Evolutionary conservation across 2,888 invertebrate genomes (phyloP).

Genomic region (Parnassius smintheus): DNA sequence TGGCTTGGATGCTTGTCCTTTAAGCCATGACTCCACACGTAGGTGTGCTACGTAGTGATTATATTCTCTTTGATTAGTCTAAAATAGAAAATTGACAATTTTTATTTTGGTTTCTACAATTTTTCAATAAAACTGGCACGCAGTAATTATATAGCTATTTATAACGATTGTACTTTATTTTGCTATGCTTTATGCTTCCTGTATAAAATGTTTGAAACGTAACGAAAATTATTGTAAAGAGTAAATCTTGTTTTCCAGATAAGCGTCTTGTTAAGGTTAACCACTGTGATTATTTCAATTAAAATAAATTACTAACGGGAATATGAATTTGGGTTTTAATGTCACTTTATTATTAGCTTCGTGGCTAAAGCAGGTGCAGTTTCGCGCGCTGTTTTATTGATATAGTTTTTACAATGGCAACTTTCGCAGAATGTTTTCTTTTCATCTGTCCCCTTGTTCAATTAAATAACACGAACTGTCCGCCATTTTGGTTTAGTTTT

Average conservation of each 20-base stretch:
- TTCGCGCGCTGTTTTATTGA: conserved; percentile 9
- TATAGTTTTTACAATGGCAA: conserved; percentile 18
- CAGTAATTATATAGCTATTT: too few relatives aligned
- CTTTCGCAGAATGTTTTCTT: conserved; percentile 25
- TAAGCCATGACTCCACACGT: too few relatives aligned
- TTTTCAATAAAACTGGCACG: too few relatives aligned
- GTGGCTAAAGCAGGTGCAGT: conserved; percentile 13
- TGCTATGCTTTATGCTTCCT: too few relatives aligned
- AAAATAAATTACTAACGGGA: conserved; percentile 26
- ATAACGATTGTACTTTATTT: too few relatives aligned
- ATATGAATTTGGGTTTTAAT: conserved; percentile 27
- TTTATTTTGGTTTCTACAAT: too few relatives aligned
- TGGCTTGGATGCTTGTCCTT: too few relatives aligned
- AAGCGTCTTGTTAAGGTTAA: conserved; percentile 11
- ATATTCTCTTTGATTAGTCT: too few relatives aligned
- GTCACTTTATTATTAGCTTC: conserved; percentile 21
- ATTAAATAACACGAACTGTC: conserved; percentile 8
- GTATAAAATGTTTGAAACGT: conserved; percentile 6
- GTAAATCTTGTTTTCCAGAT: conserved; percentile 5
- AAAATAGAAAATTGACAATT: too few relatives aligned
- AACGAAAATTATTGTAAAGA: neutral
- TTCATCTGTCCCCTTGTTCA: conserved; percentile 12
- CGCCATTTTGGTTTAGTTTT: conserved; percentile 16
- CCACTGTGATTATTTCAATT: conserved; percentile 15
- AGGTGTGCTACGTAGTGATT: too few relatives aligned